phyloP scores from a whole-genome alignment of 2,797 vertebrate species.

The Uromys caudimaculatus region DNA sequence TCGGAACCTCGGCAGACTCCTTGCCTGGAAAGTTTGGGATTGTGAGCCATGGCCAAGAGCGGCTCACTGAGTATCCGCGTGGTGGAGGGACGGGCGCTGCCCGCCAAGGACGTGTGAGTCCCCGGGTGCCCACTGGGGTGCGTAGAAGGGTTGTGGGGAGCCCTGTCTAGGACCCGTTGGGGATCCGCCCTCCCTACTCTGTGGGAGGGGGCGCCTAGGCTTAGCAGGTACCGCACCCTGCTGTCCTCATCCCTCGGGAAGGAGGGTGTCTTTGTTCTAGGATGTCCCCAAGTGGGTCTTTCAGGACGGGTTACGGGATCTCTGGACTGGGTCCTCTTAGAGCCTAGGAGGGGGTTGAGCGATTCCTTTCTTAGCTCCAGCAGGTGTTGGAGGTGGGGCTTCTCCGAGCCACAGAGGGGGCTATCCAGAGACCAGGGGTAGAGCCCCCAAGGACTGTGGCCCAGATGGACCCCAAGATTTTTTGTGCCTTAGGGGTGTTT shows the following conservation, averaged over 20 bases:
- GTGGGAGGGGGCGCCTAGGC: not conserved
- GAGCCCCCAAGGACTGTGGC: not conserved
- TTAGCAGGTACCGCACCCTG: not conserved
- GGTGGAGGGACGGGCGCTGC: conserved; percentile 94
- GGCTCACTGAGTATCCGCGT: conserved; percentile 94
- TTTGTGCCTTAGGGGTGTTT: not conserved
- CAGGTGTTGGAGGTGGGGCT: not conserved
- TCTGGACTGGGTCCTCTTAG: not conserved
- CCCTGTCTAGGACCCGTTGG: not conserved
- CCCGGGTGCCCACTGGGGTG: not conserved
- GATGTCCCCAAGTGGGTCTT: not conserved
- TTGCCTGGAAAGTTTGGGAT: conserved; percentile 76
- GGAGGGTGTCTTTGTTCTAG: conserved; percentile 26
- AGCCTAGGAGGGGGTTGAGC: too few species aligned
- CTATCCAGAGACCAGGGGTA: not conserved
- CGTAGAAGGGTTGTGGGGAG: not conserved
- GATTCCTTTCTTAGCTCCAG: not conserved
- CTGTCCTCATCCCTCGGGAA: too few species aligned
- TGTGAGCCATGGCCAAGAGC: conserved; percentile 91
- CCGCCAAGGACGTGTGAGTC: conserved; percentile 95
- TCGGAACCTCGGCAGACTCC: conserved; percentile 21
- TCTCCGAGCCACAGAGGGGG: not conserved
- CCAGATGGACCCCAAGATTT: not conserved
- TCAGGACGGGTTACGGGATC: not conserved
- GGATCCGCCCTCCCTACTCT: not conserved